Evolutionary conservation across 2,113 vertebrate genomes (phyloP).

Genomic region (Muntiacus reevesi): DNA sequence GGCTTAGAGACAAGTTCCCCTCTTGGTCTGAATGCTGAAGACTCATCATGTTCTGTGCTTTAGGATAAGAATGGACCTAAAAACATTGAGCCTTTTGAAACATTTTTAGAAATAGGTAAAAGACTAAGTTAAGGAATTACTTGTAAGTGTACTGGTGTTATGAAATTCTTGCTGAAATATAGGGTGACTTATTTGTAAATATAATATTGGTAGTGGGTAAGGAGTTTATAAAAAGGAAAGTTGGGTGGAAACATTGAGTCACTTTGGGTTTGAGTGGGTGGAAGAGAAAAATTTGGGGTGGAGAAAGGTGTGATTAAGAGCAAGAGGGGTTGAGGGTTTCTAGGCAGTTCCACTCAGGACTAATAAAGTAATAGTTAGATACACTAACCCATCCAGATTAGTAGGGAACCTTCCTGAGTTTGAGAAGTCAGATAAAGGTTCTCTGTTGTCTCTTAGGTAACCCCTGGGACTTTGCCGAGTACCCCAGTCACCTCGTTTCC

Average conservation of each 20-base stretch:
- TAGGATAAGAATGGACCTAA: constrained; percentile 37
- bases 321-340: constrained; percentile 33
- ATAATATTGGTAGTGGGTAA: constrained; percentile 30
- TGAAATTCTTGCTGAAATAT: constrained; percentile 29
- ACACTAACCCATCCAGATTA: constrained; percentile 68
- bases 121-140: neutral
- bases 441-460: constrained; percentile 86
- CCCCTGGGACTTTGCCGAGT: constrained; percentile 87
- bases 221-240: constrained; percentile 29
- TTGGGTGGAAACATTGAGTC: constrained; percentile 31
- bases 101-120: constrained; percentile 44
- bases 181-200: constrained; percentile 36
- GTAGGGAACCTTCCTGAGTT: constrained; percentile 70
- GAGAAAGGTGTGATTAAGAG: neutral
- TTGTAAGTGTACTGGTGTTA: constrained; percentile 17
- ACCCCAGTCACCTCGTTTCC: constrained; percentile 93
- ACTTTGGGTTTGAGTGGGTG: constrained; percentile 15
- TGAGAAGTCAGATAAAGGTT: constrained; percentile 80
- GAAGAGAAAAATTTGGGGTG: constrained; percentile 2
- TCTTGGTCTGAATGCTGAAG: constrained; percentile 35
- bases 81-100: constrained; percentile 1
- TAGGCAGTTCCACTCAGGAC: constrained; percentile 50
- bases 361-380: constrained; percentile 61
- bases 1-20: constrained; percentile 35
- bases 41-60: neutral